Conservation (phyloP, 2,113 vertebrate genomes). For the Dolichallabes microphthalmus region DNA sequence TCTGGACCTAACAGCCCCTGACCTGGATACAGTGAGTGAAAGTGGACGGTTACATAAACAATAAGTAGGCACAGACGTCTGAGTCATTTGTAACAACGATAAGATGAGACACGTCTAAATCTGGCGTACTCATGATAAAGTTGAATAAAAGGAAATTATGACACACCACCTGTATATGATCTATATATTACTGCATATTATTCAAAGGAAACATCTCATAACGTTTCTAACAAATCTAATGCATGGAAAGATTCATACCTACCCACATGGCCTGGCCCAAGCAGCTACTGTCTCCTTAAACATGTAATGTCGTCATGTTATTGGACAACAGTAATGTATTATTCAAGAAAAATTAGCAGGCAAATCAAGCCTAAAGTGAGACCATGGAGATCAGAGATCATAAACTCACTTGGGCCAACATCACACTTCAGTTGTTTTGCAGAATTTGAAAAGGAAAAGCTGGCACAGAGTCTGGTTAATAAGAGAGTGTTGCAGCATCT, state of each 20-base stretch:
- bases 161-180: background rate
- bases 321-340: background rate
- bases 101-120: background rate
- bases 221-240: background rate
- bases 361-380: background rate
- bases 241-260: background rate
- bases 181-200: background rate
- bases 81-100: background rate
- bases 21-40: background rate
- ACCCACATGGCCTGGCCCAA: background rate
- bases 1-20: background rate
- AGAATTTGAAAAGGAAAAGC: background rate
- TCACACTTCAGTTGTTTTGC: background rate
- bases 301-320: background rate
- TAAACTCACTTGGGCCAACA: background rate
- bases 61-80: conserved; percentile 1
- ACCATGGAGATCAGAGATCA: too few relatives aligned
- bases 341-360: background rate
- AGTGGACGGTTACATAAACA: conserved; percentile 2
- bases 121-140: background rate
- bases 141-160: background rate
- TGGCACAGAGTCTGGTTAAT: background rate
- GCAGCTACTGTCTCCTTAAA: background rate
- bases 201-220: background rate
- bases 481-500: background rate